phyloP scores from a whole-genome alignment of 30 jellyfish, hydroid and myxozoan species.

The Catostylus mosaicus region DNA sequence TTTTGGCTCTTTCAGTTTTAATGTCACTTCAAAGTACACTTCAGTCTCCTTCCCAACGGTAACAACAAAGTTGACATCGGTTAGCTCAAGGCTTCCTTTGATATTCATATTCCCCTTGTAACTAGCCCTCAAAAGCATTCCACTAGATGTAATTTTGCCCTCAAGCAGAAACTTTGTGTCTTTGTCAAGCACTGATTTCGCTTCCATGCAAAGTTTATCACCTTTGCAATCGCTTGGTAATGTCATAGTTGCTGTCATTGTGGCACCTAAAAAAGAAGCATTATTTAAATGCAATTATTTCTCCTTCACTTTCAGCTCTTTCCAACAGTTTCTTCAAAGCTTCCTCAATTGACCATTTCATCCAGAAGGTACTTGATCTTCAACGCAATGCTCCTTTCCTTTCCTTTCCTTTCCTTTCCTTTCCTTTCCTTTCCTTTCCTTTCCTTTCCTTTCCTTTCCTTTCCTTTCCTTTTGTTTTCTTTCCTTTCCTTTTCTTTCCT shows the following conservation, averaged over 20 bases:
- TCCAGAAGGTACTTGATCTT: too few relatives aligned
- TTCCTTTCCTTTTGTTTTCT: too few relatives aligned
- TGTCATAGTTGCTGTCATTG: constrained; percentile 57
- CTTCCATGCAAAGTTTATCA: constrained; percentile 76
- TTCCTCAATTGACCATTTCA: too few relatives aligned
- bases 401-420: too few relatives aligned
- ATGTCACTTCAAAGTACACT: constrained; percentile 60
- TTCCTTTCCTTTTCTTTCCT: too few relatives aligned
- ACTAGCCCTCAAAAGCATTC: constrained; percentile 57
- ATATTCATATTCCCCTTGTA: constrained; percentile 68
- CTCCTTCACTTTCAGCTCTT: too few relatives aligned
- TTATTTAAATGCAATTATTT: too few relatives aligned
- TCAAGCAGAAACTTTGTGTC: constrained; percentile 72
- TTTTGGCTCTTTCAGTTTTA: constrained; percentile 60
- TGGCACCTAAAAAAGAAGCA: constrained; percentile 75
- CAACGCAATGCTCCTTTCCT: too few relatives aligned
- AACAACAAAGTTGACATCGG: constrained; percentile 49
- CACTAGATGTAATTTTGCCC: constrained; percentile 58
- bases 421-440: too few relatives aligned
- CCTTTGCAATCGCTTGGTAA: constrained; percentile 85
- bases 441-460: too few relatives aligned
- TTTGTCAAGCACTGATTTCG: constrained; percentile 55
- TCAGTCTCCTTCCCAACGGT: constrained; percentile 63
- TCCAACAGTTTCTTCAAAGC: too few relatives aligned
- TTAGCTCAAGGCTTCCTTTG: constrained; percentile 51